A percentile compares a stretch with the other conserved stretches of the same genome.
Conservation (phyloP, 2,113 vertebrate species). For the Phalacrocorax aristotelis region DNA sequence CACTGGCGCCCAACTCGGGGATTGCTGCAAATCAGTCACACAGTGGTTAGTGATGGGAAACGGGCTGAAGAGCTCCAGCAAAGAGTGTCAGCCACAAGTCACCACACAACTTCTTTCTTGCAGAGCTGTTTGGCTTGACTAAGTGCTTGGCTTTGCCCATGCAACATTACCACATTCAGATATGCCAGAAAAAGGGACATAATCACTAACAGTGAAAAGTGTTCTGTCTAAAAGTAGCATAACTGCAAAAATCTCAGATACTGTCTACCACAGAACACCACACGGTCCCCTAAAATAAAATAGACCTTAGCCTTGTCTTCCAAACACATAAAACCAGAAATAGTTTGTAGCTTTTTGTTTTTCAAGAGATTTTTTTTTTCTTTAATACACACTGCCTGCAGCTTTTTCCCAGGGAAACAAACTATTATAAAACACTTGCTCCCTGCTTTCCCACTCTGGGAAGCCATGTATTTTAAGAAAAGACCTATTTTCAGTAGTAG, state of each 20-base stretch:
- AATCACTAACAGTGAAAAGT: not conserved
- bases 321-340: slow-evolving; percentile 47
- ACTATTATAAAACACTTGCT: slow-evolving; percentile 35
- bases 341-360: not conserved
- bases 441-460: not conserved
- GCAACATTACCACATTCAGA: not conserved
- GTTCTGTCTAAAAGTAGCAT: not conserved
- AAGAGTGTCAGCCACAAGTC: not conserved
- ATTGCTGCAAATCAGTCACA: not conserved
- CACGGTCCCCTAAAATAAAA: slow-evolving; percentile 53
- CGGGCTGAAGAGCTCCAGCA: not conserved
- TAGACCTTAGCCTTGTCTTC: not conserved
- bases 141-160: not conserved
- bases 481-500: slow-evolving; percentile 13
- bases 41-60: not conserved
- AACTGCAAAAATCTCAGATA: slow-evolving; percentile 13
- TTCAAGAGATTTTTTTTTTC: not conserved
- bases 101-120: not conserved
- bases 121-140: not conserved
- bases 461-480: not conserved
- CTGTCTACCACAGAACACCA: slow-evolving; percentile 23
- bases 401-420: slow-evolving; percentile 34
- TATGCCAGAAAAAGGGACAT: not conserved
- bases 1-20: not conserved
- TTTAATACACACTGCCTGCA: not conserved